Percentiles rank a stretch among this genome's conserved stretches.
phyloP scores from a whole-genome alignment of 1,140 invertebrate species.

The Polyergus mexicanus region DNA sequence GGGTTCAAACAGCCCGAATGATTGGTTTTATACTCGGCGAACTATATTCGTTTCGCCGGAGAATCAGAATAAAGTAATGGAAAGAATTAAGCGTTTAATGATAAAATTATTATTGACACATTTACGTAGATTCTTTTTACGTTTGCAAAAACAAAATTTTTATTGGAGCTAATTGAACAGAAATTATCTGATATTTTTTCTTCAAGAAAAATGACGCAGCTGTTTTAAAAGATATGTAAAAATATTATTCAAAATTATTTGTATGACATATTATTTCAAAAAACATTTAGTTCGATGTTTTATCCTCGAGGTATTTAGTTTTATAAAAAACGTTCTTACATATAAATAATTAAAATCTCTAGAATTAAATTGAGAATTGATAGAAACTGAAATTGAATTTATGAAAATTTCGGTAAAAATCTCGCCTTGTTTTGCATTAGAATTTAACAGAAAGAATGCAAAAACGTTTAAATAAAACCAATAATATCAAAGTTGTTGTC shows the following conservation, averaged over 20 bases:
- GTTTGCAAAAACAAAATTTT: neutral
- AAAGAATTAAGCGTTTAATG: neutral
- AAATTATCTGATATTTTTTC: neutral
- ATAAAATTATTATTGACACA: neutral
- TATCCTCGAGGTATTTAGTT: neutral
- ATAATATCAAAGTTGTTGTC: neutral
- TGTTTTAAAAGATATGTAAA: neutral
- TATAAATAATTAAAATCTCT: neutral
- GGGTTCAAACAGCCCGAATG: slow-evolving; percentile 67
- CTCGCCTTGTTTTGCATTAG: neutral
- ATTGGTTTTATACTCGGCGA: slow-evolving; percentile 67
- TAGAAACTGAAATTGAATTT: neutral
- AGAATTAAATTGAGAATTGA: neutral
- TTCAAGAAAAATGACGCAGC: neutral
- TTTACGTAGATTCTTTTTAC: neutral
- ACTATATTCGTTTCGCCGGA: slow-evolving; percentile 38
- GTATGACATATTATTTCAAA: neutral
- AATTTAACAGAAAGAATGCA: neutral
- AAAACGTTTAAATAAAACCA: slow-evolving; percentile 7
- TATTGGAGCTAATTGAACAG: neutral
- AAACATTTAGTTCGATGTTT: neutral
- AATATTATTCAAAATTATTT: neutral
- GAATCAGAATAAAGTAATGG: slow-evolving; percentile 6
- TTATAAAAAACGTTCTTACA: neutral
- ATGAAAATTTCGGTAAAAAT: neutral